A percentile compares a stretch with the other conserved stretches of the same genome.
These are phyloP conservation scores for Atractosteus spatula DNA, from an alignment of 2,113 vertebrate genomes.

Conservation along the genomic window DNA sequence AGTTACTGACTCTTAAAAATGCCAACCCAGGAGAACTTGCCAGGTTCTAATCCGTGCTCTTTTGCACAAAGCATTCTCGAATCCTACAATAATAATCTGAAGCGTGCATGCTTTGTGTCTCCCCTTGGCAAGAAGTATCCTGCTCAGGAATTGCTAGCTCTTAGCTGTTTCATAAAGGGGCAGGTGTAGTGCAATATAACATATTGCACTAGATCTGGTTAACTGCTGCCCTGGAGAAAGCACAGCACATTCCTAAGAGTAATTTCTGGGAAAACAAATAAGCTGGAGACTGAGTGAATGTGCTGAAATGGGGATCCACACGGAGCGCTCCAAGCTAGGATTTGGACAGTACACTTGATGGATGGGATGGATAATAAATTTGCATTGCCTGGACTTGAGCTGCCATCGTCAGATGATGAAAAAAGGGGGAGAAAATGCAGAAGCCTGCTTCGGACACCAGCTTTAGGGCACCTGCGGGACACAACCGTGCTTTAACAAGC, in stretches of 20 bases:
- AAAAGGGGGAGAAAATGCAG: background rate
- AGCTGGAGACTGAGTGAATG: too few relatives aligned
- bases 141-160: slow-evolving; percentile 19
- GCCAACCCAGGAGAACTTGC: background rate
- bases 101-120: too few relatives aligned
- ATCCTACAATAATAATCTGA: too few relatives aligned
- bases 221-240: slow-evolving; percentile 11
- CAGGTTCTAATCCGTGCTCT: background rate
- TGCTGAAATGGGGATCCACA: too few relatives aligned
- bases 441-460: background rate
- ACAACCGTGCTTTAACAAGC: too few relatives aligned
- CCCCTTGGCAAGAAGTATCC: background rate
- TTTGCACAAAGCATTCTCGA: background rate
- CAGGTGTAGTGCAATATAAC: slow-evolving; percentile 22
- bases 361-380: background rate
- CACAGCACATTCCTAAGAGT: background rate
- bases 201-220: background rate
- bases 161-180: slow-evolving; percentile 18
- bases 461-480: too few relatives aligned
- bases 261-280: too few relatives aligned
- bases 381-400: background rate
- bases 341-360: background rate
- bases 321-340: background rate
- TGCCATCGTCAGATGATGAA: background rate
- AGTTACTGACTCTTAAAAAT: background rate